Evolutionary conservation across 2,113 vertebrate genomes (phyloP).

Genomic region (Sprattus sprattus): DNA sequence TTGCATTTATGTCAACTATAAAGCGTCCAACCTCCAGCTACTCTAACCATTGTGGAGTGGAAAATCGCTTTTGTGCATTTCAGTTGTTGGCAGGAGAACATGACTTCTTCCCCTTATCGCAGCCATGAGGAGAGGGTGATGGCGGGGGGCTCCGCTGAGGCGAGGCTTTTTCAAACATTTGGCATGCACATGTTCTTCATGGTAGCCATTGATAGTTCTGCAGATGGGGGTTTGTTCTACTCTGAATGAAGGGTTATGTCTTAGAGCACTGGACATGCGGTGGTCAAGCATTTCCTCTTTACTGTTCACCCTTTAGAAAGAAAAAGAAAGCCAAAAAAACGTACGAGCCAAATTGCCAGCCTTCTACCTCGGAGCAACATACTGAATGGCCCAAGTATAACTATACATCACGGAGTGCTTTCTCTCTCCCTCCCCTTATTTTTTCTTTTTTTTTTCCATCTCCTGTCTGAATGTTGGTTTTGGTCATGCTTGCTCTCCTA

Average conservation of each 20-base stretch:
- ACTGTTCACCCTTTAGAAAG: background rate
- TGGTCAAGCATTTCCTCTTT: slow-evolving; percentile 15
- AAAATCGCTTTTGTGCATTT: slow-evolving; percentile 9
- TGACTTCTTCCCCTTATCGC: background rate
- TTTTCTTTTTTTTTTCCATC: background rate
- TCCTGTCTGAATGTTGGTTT: slow-evolving; percentile 40
- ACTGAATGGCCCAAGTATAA: background rate
- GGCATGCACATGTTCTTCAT: background rate
- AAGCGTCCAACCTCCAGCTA: background rate
- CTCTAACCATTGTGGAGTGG: background rate
- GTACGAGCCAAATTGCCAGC: background rate
- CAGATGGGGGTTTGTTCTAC: background rate
- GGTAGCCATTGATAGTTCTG: background rate
- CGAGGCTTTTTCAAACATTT: slow-evolving; percentile 7
- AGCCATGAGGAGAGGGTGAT: background rate
- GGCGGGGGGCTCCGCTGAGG: background rate
- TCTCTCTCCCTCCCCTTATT: slow-evolving; percentile 5
- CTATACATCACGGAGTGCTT: slow-evolving; percentile 8
- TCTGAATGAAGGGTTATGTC: slow-evolving; percentile 17
- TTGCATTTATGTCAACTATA: slow-evolving; percentile 4
- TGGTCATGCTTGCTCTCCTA: slow-evolving; percentile 28
- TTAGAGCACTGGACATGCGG: background rate
- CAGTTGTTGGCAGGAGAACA: background rate
- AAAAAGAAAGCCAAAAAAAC: background rate
- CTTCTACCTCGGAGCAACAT: slow-evolving; percentile 11